phyloP scores from a whole-genome alignment of 2,113 vertebrate genomes.

The Rhegmatorhina hoffmannsi region DNA sequence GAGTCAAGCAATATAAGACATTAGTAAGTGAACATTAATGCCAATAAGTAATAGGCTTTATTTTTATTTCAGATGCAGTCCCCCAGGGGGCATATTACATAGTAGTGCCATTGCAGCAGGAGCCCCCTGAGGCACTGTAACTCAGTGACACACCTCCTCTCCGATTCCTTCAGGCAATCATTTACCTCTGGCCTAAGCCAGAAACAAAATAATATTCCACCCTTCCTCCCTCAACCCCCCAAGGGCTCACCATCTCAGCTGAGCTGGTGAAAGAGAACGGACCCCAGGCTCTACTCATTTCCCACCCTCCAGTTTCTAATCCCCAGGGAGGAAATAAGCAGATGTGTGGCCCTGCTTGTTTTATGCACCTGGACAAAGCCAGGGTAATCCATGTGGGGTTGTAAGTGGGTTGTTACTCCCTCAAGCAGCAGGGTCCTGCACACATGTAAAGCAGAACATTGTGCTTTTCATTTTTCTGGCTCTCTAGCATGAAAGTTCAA shows the following conservation, averaged over 20 bases:
- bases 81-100: neutral
- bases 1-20: conserved; percentile 26
- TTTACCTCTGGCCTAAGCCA: conserved; percentile 26
- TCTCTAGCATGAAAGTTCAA: neutral
- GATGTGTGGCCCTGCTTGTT: conserved; percentile 51
- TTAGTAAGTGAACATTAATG: conserved; percentile 45
- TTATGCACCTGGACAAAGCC: conserved; percentile 55
- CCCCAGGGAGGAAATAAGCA: conserved; percentile 41
- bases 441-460: neutral
- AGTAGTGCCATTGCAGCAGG: conserved; percentile 9
- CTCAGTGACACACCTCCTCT: conserved; percentile 3
- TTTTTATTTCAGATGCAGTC: conserved; percentile 29
- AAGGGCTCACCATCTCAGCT: neutral
- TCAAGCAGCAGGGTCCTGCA: neutral
- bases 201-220: conserved; percentile 49
- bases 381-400: neutral
- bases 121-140: conserved; percentile 28
- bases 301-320: conserved; percentile 39
- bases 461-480: neutral
- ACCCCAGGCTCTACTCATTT: conserved; percentile 24
- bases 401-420: conserved; percentile 29
- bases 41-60: conserved; percentile 31
- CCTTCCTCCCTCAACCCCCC: neutral
- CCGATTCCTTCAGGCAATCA: neutral
- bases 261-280: neutral